Base-by-base conservation (phyloP, 1,140 invertebrate species). In the Formica exsecta region DNA sequence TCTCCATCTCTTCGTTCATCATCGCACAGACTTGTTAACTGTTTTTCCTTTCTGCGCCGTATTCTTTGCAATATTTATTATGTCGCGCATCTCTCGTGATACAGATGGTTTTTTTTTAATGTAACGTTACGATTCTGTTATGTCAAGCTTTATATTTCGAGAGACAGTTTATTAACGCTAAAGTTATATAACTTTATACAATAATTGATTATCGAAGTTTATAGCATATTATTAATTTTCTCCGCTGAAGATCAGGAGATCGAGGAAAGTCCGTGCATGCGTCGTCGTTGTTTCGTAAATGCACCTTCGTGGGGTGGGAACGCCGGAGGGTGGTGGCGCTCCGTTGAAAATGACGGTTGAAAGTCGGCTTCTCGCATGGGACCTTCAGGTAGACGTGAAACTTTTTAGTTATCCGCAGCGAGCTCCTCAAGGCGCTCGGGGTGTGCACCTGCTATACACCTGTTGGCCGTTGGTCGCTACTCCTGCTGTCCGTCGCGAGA, bases 371-470 rank as follows among this genome's bases (percentile, higher is more conserved):
- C 91, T 92, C 91, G 92, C 91, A 92, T 92, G 92, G 92, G 92
- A 93, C 92, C 91, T 93, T 92, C 91, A 92, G 92, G 92, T 93
- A 92, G 88, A 93, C 91, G 87, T 88, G 91, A 89, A 92, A 93
- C 92, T 93, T 93, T 93, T 92, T 90, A 90, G 73, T 79, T 89
- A 87, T 89, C 76, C 57, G 59, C 65, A 81, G 77, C 76, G 77
- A 61, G 74, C 68, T 88, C 87, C 85, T 90, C 74, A 83, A 89
- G 87, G 77, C 85, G 87, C 83, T 90, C 83, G 61, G 86, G 90
- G 89, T 92, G 89, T 91, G 91, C 93, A 93, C 93, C 93, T 93
- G 93, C 93, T 93, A 93, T 92, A 92, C 93, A 93, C 93, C 93
- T 93, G 93, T 93, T 93, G 92, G 87, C 90, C 91, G 92, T 92